These are phyloP conservation scores for Salvelinus fontinalis DNA, from an alignment of 2,113 vertebrate genomes.

Conservation along the genomic window DNA sequence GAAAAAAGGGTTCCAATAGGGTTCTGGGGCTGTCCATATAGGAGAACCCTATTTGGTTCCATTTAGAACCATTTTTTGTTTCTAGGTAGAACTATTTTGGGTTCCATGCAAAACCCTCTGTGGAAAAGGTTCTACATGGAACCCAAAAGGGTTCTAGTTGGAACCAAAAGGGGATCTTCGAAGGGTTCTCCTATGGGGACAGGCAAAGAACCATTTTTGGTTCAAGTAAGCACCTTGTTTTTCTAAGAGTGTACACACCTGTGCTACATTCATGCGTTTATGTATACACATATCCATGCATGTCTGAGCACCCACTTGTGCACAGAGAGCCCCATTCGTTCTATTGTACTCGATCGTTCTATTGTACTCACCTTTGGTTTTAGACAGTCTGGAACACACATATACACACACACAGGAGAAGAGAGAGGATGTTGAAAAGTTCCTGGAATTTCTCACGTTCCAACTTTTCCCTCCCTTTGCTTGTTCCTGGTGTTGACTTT, in stretches of 20 bases:
- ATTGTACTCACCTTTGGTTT: constrained; percentile 39
- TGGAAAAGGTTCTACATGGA: no score
- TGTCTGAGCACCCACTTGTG: constrained; percentile 4
- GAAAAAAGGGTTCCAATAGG: no score
- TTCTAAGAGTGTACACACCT: constrained; percentile 1
- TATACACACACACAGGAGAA: constrained; percentile 7
- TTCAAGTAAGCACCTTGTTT: no score
- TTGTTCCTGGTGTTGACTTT: constrained; percentile 54
- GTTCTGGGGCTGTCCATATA: no score
- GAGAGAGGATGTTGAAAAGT: constrained; percentile 30
- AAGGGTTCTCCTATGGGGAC: no score
- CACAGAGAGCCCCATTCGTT: neutral
- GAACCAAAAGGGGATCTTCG: no score
- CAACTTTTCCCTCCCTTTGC: constrained; percentile 46
- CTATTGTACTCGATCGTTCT: constrained; percentile 13
- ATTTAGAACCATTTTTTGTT: no score
- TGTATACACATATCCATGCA: constrained; percentile 9
- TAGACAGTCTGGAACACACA: constrained; percentile 26
- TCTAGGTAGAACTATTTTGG: no score
- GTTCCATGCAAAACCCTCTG: no score
- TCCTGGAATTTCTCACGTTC: constrained; percentile 54
- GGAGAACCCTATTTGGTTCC: no score
- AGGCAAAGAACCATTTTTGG: no score
- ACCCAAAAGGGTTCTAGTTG: no score
- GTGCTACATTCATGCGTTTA: neutral